A percentile compares a stretch with the other conserved stretches of the same genome.
Conservation (phyloP, 2,113 vertebrate genomes). For the Axis porcinus region DNA sequence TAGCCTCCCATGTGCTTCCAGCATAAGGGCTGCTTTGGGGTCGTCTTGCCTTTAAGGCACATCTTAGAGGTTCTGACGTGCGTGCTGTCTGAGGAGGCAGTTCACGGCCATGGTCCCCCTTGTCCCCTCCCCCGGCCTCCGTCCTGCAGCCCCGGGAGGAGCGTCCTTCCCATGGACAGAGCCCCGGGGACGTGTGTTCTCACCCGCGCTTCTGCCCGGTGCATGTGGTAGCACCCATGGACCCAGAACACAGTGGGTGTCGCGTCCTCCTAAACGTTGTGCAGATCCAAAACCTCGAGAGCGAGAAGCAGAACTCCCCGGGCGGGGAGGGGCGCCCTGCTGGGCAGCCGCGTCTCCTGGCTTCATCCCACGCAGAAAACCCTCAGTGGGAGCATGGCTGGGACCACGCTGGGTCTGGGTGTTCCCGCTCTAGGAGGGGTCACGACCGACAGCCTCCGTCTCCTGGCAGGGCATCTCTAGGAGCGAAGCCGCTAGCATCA, state of each 20-base stretch:
- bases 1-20: accelerated
- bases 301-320: accelerated
- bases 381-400: accelerated
- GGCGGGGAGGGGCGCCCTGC: not conserved
- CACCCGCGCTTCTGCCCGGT: accelerated
- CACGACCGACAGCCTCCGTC: accelerated
- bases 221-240: not conserved
- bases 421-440: not conserved
- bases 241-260: not conserved
- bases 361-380: too few species aligned
- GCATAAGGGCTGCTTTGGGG: not conserved
- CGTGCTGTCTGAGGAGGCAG: not conserved
- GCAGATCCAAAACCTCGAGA: not conserved
- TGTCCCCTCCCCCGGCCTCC: accelerated
- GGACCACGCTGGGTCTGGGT: accelerated
- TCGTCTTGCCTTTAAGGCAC: not conserved
- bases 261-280: accelerated
- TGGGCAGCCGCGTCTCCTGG: not conserved
- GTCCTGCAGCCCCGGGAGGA: not conserved
- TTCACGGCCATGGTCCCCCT: accelerated
- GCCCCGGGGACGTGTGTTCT: not conserved
- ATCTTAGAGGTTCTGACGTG: not conserved
- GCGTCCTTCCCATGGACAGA: not conserved
- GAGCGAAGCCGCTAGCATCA: accelerated
- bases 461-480: accelerated